Evolutionary conservation across 2,113 vertebrate species (phyloP).

Genomic region (Oceanites oceanicus): DNA sequence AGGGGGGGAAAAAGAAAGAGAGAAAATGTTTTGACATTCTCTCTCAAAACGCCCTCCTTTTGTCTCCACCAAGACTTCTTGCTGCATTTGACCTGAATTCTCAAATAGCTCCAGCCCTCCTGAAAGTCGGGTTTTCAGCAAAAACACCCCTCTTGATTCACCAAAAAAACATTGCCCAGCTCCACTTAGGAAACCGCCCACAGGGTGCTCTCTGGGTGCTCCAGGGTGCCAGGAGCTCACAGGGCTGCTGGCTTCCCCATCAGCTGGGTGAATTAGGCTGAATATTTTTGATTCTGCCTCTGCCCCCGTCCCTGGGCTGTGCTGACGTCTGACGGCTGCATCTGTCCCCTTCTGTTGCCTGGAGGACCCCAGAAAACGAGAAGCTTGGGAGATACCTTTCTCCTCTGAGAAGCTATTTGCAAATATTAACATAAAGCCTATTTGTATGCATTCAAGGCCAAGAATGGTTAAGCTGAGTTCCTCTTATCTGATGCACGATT

Average conservation of each 20-base stretch:
- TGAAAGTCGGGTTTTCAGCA: background rate
- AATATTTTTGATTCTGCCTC: background rate
- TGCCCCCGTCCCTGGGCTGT: background rate
- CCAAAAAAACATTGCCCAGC: background rate
- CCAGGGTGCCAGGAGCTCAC: background rate
- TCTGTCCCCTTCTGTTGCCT: background rate
- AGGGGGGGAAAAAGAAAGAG: background rate
- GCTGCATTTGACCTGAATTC: slow-evolving; percentile 33
- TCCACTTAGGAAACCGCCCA: background rate
- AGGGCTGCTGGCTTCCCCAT: background rate
- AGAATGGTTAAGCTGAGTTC: background rate
- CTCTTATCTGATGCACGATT: background rate
- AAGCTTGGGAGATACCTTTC: background rate
- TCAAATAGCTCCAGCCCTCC: background rate
- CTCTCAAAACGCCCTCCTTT: background rate
- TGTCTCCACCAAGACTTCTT: background rate
- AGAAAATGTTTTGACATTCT: background rate
- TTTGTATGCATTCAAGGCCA: background rate
- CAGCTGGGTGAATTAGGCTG: background rate
- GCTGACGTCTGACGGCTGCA: background rate
- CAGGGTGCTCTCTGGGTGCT: background rate
- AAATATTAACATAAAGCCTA: slow-evolving; percentile 15
- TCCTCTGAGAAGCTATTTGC: background rate
- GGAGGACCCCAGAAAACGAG: background rate
- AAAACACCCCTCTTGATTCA: background rate